Conservation (phyloP, 2,888 invertebrate genomes). For the Andricus quercusramuli region DNA sequence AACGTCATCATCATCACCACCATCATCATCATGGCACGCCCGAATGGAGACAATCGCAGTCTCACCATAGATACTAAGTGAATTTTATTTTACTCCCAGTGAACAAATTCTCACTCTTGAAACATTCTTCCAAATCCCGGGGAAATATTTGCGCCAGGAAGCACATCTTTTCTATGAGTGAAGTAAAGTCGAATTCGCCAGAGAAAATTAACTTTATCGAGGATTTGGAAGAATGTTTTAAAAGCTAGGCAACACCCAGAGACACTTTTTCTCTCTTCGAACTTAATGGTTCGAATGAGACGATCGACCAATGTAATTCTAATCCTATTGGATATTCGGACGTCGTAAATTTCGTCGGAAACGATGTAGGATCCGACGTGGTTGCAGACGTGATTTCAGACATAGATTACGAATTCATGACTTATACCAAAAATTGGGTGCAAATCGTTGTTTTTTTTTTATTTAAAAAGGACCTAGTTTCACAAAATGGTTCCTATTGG, state of each 20-base stretch:
- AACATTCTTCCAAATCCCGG: not conserved
- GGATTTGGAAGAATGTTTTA: not conserved
- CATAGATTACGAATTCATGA: no score
- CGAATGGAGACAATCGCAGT: conserved; percentile 82
- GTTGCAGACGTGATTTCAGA: no score
- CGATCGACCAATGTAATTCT: conserved; percentile 49
- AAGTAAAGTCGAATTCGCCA: conserved; percentile 19
- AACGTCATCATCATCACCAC: conserved; percentile 88
- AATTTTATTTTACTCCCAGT: not conserved
- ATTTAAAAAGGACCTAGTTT: no score
- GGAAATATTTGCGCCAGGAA: not conserved
- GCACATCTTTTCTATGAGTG: not conserved
- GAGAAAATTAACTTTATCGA: not conserved
- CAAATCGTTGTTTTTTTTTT: no score
- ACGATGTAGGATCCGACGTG: no score
- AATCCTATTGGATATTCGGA: not conserved
- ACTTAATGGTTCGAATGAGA: conserved; percentile 40
- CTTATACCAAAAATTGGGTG: no score
- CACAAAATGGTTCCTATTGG: no score
- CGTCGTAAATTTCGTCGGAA: no score
- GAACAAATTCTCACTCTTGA: not conserved
- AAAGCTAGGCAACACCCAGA: not conserved
- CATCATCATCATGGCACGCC: conserved; percentile 79
- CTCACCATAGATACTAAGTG: conserved; percentile 78
- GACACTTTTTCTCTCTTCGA: conserved; percentile 4